A percentile compares a stretch with the other conserved stretches of the same genome.
Conservation (phyloP, 1,140 invertebrate species). For the Daktulosphaira vitifoliae region DNA sequence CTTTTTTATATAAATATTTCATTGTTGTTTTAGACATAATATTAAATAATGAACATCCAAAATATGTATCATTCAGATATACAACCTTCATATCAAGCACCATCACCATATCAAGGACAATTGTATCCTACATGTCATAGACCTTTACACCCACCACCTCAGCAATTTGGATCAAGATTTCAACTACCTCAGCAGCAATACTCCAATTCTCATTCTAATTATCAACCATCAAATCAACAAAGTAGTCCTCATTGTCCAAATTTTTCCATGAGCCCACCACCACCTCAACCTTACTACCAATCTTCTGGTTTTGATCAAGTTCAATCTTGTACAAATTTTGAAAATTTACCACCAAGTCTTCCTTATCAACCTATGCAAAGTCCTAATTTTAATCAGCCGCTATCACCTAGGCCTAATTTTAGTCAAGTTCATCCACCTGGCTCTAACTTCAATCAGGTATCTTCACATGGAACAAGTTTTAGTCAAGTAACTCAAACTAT, state of each 20-base stretch:
- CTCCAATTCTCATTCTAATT: too few relatives aligned
- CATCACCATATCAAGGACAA: background rate
- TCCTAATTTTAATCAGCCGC: background rate
- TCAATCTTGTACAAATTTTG: background rate
- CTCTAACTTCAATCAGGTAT: too few relatives aligned
- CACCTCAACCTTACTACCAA: constrained; percentile 1
- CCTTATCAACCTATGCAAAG: background rate
- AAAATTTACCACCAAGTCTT: background rate
- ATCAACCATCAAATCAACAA: background rate
- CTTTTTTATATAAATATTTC: too few relatives aligned
- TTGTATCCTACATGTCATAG: background rate
- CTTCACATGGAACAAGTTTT: too few relatives aligned
- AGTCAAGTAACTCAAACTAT: too few relatives aligned
- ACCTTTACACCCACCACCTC: constrained; percentile 2
- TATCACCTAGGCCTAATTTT: background rate
- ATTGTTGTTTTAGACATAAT: too few relatives aligned
- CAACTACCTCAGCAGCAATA: background rate
- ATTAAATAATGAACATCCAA: background rate
- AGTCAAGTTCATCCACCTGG: background rate
- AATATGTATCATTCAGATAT: constrained; percentile 1
- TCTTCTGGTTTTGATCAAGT: background rate
- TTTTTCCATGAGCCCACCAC: background rate
- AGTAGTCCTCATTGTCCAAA: background rate
- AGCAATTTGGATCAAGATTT: constrained; percentile 26
- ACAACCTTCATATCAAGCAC: background rate